Evolutionary conservation across 2,888 invertebrate genomes (phyloP), one percentile per base, ranked within the genome.

Genomic region (Drosophila villosipedis): DNA sequence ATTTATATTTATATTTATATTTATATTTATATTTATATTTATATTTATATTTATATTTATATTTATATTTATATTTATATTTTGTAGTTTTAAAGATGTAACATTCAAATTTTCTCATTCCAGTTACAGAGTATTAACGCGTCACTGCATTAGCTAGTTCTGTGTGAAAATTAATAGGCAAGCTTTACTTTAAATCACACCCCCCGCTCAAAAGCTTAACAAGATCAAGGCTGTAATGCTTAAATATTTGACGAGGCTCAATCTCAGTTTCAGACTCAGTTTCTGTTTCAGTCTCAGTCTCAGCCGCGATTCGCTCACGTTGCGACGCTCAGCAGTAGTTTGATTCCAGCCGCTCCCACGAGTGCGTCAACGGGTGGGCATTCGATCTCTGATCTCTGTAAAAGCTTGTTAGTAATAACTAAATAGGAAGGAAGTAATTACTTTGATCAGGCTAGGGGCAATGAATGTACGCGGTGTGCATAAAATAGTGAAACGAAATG

Each of bases 371-470:
- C 76, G 50, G 60, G 68, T 58, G 53, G 59, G 62, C 65, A 62
- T 58, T 62, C 65, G 63, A 69, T 69, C 64, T 50, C 28, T 66
- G 33, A 30, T 67, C 63, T 66, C 64, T 64, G 58, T 67, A 65
- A 76, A 81, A 66, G 73, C 83, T 74, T 64, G 22, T 43, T 25
- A n/a, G 57, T 31, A 68, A 49, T 43, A 67, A 57, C 72, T 66
- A 69, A 77, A 71, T 86, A 79, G 76, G 79, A 84, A 86, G 72
- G 68, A 49, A 70, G 73, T 68, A 68, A 87, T 82, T 82, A 79
- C 63, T 50, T 67, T 31, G 52, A 59, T 63, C 30, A 53, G 52
- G 64, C 47, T 64, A 39, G 53, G 61, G 47, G 35, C 28, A 47
- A 39, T 69, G 31, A 50, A 54, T 65, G 28, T 47, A 49, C 57